Conservation (phyloP, 1,140 invertebrate genomes). For the Drosophila mojavensis region DNA sequence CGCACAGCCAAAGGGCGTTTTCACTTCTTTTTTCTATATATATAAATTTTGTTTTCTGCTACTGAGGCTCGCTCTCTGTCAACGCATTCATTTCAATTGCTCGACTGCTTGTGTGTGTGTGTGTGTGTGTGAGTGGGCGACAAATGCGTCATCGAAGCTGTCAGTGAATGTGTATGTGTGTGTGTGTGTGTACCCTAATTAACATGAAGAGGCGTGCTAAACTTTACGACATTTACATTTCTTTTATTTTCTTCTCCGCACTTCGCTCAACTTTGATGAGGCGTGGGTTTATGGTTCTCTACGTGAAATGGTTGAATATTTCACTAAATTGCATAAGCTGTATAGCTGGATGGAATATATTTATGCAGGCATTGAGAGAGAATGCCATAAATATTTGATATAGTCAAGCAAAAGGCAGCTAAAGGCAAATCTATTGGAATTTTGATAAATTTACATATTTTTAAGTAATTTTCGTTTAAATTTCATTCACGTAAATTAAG, state of each 20-base stretch:
- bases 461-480: too few relatives aligned
- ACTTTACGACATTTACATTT: conserved; percentile 20
- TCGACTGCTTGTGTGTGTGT: background rate
- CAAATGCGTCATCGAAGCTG: conserved; percentile 52
- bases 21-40: conserved; percentile 22
- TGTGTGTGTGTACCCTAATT: conserved; percentile 40
- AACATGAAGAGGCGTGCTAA: conserved; percentile 41
- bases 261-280: conserved; percentile 12
- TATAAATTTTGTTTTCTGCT: conserved; percentile 5
- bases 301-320: background rate
- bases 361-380: too few relatives aligned
- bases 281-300: conserved; percentile 1
- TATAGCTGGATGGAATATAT: background rate
- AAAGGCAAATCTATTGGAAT: too few relatives aligned
- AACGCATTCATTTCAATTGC: conserved; percentile 3
- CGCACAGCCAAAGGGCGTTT: conserved; percentile 52
- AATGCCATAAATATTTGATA: background rate
- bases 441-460: too few relatives aligned
- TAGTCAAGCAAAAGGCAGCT: too few relatives aligned
- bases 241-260: background rate
- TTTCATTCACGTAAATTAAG: too few relatives aligned
- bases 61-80: background rate
- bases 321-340: conserved; percentile 9
- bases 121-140: conserved; percentile 45
- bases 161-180: conserved; percentile 1